Conservation (phyloP, 2,113 vertebrate genomes). For the Rhadina sibilatrix region DNA sequence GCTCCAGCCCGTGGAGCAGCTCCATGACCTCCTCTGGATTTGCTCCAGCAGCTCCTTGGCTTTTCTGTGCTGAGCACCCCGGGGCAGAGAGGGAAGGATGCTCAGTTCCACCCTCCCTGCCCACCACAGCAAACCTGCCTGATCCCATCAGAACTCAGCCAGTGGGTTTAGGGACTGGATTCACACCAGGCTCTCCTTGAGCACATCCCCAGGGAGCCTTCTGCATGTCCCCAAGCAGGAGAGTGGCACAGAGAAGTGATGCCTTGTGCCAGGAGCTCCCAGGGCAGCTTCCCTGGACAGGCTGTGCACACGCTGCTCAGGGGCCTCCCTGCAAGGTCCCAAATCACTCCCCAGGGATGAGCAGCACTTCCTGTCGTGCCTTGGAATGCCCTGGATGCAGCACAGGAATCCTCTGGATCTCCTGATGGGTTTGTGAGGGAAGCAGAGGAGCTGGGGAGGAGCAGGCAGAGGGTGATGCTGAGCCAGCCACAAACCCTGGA, state of each 20-base stretch:
- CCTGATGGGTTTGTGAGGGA: not conserved
- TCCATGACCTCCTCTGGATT: not conserved
- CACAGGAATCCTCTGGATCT: not conserved
- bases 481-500: not conserved
- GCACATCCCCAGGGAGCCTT: not conserved
- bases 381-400: not conserved
- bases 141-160: not conserved
- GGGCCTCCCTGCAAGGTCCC: not conserved
- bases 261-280: not conserved
- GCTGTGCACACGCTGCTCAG: rapidly evolving
- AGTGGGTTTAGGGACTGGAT: not conserved
- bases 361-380: rapidly evolving
- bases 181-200: no score
- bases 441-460: not conserved
- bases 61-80: not conserved
- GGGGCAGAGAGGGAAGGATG: not conserved
- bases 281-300: not conserved
- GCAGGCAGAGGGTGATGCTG: not conserved
- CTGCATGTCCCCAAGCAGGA: not conserved
- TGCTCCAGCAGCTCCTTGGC: not conserved
- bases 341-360: not conserved
- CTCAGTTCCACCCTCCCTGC: not conserved
- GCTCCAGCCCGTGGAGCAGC: not conserved
- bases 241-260: not conserved
- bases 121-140: rapidly evolving